A percentile compares a stretch with the other conserved stretches of the same genome.
Conservation (phyloP, 2,113 vertebrate genomes). For the Halichoerus grypus region DNA sequence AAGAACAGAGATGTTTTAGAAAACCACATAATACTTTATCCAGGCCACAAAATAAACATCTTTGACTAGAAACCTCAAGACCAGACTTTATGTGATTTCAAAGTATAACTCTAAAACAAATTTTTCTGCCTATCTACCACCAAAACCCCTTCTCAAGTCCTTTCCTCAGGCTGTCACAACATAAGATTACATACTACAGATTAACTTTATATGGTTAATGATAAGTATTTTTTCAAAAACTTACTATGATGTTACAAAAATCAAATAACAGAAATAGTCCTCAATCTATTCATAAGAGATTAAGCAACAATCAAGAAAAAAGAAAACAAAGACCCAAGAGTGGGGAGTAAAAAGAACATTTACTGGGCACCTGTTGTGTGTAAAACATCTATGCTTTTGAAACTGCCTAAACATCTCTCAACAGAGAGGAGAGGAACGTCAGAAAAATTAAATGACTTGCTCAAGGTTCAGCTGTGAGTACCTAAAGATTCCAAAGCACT, state of each 20-base stretch:
- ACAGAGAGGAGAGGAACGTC: not conserved
- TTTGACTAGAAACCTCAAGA: slow-evolving; percentile 42
- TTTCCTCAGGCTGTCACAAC: not conserved
- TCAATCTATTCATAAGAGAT: not conserved
- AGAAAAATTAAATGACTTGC: not conserved
- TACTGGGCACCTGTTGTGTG: not conserved
- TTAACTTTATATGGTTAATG: not conserved
- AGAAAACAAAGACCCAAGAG: not conserved
- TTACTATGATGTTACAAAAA: not conserved
- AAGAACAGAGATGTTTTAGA: not conserved
- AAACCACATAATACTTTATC: not conserved
- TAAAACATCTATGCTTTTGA: slow-evolving; percentile 31
- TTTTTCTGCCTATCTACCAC: not conserved
- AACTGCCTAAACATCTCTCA: not conserved
- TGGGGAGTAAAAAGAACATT: not conserved
- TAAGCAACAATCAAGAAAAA: slow-evolving; percentile 20
- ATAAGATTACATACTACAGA: not conserved
- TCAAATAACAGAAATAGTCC: not conserved
- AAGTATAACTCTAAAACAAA: slow-evolving; percentile 12
- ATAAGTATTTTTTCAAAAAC: not conserved
- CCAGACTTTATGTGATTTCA: not conserved
- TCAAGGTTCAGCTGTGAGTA: not conserved
- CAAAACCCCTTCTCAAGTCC: not conserved
- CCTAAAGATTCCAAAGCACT: not conserved
- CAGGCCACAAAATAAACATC: slow-evolving; percentile 23